phyloP scores from a whole-genome alignment of 1,140 invertebrate species.

The Diachasma alloeum region DNA sequence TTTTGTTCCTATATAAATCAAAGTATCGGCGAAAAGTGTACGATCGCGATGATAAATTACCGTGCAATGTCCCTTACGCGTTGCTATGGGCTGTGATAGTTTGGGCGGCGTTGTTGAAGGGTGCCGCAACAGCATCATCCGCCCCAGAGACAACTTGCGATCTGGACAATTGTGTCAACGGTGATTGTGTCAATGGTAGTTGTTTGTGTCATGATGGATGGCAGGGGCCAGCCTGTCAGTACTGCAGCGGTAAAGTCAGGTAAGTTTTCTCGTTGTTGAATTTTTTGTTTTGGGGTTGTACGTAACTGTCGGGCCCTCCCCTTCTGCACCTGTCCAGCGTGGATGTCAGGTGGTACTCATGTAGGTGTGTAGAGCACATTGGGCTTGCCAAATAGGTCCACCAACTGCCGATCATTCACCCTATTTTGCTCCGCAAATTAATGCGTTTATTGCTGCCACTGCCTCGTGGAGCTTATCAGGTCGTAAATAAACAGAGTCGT shows the following conservation, averaged over 20 bases:
- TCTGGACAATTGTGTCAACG: conserved; percentile 72
- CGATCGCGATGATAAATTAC: conserved; percentile 47
- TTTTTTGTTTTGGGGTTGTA: neutral
- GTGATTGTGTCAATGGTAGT: conserved; percentile 82
- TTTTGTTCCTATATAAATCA: conserved; percentile 84
- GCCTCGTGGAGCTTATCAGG: neutral
- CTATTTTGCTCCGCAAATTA: neutral
- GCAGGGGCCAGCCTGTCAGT: conserved; percentile 87
- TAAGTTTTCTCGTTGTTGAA: conserved; percentile 63
- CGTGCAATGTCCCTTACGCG: conserved; percentile 29
- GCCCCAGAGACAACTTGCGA: conserved; percentile 52
- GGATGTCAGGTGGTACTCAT: neutral
- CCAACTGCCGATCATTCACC: neutral
- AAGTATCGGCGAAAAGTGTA: conserved; percentile 79
- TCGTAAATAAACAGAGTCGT: neutral
- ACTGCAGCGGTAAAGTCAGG: conserved; percentile 91
- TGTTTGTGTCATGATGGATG: conserved; percentile 90
- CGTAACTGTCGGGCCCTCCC: neutral
- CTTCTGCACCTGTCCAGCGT: neutral
- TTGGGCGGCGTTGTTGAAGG: conserved; percentile 40
- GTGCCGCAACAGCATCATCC: conserved; percentile 40
- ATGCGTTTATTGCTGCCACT: neutral
- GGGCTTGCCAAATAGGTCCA: neutral
- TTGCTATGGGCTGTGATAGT: conserved; percentile 32
- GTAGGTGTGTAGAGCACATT: too few species aligned